These are phyloP conservation scores for Diorhabda elongata DNA, from an alignment of 1,140 invertebrate species.

Conservation along the genomic window DNA sequence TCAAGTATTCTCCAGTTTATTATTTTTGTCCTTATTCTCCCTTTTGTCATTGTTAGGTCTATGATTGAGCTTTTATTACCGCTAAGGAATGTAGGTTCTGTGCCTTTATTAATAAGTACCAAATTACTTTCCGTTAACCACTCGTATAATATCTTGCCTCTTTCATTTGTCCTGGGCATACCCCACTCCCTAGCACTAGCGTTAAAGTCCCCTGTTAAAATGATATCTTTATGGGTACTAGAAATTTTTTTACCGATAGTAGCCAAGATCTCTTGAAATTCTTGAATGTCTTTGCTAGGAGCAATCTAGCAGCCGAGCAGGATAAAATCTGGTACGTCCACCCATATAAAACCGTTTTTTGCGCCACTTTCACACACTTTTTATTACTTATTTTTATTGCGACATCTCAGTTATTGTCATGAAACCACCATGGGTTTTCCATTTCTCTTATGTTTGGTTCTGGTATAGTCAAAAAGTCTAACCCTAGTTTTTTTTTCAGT, in stretches of 20 bases:
- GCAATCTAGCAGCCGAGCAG: constrained; percentile 4
- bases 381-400: neutral
- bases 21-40: neutral
- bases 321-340: neutral
- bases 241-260: neutral
- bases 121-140: constrained; percentile 5
- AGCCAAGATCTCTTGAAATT: neutral
- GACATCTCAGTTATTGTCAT: neutral
- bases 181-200: neutral
- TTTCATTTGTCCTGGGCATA: neutral
- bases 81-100: constrained; percentile 11
- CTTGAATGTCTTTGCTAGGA: neutral
- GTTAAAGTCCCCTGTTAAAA: constrained; percentile 5
- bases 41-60: constrained; percentile 1
- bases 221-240: neutral
- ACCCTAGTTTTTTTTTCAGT: too few species aligned
- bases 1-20: neutral
- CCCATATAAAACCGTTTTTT: neutral
- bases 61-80: constrained; percentile 2
- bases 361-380: neutral
- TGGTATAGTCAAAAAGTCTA: too few species aligned
- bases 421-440: neutral
- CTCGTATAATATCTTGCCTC: constrained; percentile 1
- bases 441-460: too few species aligned
- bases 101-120: constrained; percentile 3